Base-by-base conservation (phyloP, 1,140 invertebrate species). In the Drosophila ananassae region DNA sequence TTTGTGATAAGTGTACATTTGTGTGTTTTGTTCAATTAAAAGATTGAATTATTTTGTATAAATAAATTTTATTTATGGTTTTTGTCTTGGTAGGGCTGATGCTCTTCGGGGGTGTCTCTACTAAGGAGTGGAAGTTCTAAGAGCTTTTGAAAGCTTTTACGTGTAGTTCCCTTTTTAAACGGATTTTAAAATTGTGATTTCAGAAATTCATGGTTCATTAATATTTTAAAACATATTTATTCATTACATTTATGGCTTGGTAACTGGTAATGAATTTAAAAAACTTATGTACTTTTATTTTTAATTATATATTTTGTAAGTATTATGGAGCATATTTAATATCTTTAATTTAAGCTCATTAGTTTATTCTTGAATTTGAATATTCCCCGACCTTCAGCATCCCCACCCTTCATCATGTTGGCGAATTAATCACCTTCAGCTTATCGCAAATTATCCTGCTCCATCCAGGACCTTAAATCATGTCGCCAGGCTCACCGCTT, bases 1-100 rank as follows among this genome's bases (percentile, higher is more conserved):
- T 76, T 60, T 76, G 73, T 76, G 73, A 76, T 76, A 76, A 76
- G 73, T 76, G 73, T 76, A 67, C 52, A 73, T 74, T 67, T 76
- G 50, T 75, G 73, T 76, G 73, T 75, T 76, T 76, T 71, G 64
- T 71, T 76, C 55, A 73, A 73, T 73, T 50, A 73, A 73, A 73
- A 69, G 37, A 71, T 71, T 71, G 51, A 73, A 37, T 47, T 32
- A 67, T 68, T 71, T 71, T 74, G 61, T 74, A 55, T 48, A 63
- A n/a, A 2, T 2, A 9, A 1, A 2, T 37, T 67, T 68, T 25
- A 1, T 0, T 0, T 21, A 12, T 1, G 12, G 39, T 44, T 44
- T 5, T 6, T 44, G 41, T 21, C 41, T n/a, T 2, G 1, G 39
- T 1, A 21, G 22, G 12, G n/a, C n/a, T n/a, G 6, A 21, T 13